Conservation (phyloP, 2,888 invertebrate genomes). For the Spatulosminthurus flaviceps region DNA sequence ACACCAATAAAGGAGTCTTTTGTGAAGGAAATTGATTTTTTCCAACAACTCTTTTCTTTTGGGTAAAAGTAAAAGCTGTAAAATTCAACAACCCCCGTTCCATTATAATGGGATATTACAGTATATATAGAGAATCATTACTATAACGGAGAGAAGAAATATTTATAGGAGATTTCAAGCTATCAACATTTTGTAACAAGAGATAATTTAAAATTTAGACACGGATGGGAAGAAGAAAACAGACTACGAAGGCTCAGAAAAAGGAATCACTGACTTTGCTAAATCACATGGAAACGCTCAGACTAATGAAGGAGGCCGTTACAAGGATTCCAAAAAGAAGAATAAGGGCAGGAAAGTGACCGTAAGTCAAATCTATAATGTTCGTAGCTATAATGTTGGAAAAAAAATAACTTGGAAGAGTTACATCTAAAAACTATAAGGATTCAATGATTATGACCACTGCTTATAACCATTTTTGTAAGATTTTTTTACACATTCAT, state of each 20-base stretch:
- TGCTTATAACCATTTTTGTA: conserved; percentile 1
- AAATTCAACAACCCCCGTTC: too few species aligned
- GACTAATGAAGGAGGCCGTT: conserved; percentile 59
- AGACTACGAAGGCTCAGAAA: conserved; percentile 59
- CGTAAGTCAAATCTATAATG: conserved; percentile 52
- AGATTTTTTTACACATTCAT: not conserved
- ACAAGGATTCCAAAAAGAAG: conserved; percentile 60
- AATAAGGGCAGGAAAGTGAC: conserved; percentile 64
- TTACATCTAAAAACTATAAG: conserved; percentile 3
- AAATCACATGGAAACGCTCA: conserved; percentile 54
- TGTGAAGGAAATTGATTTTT: too few species aligned
- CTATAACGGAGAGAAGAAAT: too few species aligned
- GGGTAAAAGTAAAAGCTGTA: too few species aligned
- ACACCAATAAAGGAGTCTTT: too few species aligned
- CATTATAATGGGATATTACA: too few species aligned
- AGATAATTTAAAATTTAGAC: too few species aligned
- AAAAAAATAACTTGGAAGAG: not conserved
- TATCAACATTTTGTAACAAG: conserved; percentile 35
- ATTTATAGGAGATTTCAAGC: not conserved
- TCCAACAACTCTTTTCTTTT: too few species aligned
- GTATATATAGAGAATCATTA: too few species aligned
- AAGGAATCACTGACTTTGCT: conserved; percentile 58
- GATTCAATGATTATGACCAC: not conserved
- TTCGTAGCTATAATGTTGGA: not conserved
- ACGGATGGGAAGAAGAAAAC: conserved; percentile 60